Evolutionary conservation across 2,797 vertebrate species (phyloP).

Genomic region (Chiroxiphia lanceolata): DNA sequence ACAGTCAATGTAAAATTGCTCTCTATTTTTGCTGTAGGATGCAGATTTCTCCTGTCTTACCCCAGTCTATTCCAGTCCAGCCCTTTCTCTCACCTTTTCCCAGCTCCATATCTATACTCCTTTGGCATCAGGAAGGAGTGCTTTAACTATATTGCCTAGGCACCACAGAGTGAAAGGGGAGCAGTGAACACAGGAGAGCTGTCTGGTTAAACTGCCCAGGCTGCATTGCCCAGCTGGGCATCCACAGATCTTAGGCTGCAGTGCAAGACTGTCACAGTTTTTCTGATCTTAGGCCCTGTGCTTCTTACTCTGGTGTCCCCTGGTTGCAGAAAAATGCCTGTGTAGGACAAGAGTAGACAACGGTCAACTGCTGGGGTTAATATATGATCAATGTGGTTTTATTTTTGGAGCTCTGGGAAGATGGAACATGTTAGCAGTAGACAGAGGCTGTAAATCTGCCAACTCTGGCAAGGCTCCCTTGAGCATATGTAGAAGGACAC

Average conservation of each 20-base stretch:
- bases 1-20: not conserved
- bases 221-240: not conserved
- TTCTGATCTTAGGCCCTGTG: not conserved
- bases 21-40: not conserved
- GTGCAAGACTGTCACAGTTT: not conserved
- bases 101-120: not conserved
- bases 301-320: not conserved
- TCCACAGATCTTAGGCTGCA: not conserved
- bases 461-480: not conserved
- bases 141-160: accelerated
- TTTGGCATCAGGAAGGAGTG: not conserved
- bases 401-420: not conserved
- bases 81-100: not conserved
- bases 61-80: not conserved
- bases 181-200: not conserved
- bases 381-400: not conserved
- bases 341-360: not conserved
- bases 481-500: not conserved
- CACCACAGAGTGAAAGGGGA: not conserved
- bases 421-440: not conserved
- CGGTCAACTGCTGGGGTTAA: not conserved
- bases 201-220: not conserved
- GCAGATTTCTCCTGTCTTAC: not conserved
- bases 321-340: not conserved
- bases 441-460: not conserved